Percentiles rank a stretch among this genome's conserved stretches.
Conservation (phyloP, 2,113 vertebrate species). For the Trichechus manatus region DNA sequence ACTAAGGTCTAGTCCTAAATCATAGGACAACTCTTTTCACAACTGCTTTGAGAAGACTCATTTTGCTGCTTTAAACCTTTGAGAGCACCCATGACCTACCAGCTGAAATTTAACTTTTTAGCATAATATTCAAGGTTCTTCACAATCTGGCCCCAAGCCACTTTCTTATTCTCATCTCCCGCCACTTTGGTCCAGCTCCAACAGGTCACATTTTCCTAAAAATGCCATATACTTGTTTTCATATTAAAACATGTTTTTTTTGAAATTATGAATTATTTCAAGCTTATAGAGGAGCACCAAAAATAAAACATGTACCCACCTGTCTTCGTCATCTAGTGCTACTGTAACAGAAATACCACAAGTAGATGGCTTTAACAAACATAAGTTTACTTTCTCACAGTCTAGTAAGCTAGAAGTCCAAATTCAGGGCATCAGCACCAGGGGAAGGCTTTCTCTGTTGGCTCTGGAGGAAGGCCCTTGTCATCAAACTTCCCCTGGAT, state of each 20-base stretch:
- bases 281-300: neutral
- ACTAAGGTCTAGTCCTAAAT: neutral
- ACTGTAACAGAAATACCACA: too few species aligned
- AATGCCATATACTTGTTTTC: slow-evolving; percentile 38
- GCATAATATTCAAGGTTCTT: neutral
- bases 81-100: neutral
- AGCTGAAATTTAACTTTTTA: slow-evolving; percentile 2
- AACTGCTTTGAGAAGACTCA: neutral
- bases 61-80: slow-evolving; percentile 11
- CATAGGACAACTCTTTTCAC: neutral
- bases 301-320: neutral
- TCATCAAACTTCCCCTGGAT: too few species aligned
- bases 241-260: neutral
- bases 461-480: too few species aligned
- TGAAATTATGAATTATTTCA: neutral
- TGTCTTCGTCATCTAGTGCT: too few species aligned
- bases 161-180: neutral
- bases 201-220: neutral
- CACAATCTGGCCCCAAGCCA: too few species aligned
- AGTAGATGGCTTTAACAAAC: too few species aligned
- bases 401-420: too few species aligned
- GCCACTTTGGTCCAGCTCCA: neutral
- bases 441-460: too few species aligned
- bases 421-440: too few species aligned
- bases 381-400: too few species aligned